phyloP scores from a whole-genome alignment of 2,113 vertebrate genomes.

The Cnemophilus loriae region DNA sequence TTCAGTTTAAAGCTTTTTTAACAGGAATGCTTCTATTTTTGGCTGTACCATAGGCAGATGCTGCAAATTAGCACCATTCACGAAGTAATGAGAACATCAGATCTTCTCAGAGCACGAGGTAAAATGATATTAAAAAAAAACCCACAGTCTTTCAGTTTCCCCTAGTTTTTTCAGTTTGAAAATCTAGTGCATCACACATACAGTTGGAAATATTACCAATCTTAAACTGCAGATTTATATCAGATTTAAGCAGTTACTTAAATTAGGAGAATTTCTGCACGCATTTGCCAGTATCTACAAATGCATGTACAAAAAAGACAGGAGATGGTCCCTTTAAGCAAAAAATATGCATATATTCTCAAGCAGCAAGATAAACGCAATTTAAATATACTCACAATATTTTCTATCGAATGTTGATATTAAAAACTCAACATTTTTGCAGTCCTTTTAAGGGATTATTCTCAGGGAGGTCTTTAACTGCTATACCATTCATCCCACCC shows the following conservation, averaged over 20 bases:
- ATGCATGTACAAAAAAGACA: background rate
- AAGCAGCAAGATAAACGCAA: background rate
- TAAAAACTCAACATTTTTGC: background rate
- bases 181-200: background rate
- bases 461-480: background rate
- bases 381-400: background rate
- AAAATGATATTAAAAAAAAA: background rate
- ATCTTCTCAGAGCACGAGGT: background rate
- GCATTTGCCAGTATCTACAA: background rate
- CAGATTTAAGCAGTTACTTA: background rate
- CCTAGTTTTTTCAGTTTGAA: background rate
- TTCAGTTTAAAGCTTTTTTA: background rate
- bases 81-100: background rate
- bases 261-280: background rate
- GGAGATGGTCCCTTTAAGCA: background rate
- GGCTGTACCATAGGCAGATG: background rate
- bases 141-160: background rate
- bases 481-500: background rate
- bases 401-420: background rate
- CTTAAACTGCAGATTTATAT: background rate
- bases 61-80: slow-evolving; percentile 26
- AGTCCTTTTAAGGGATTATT: background rate
- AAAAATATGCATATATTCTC: background rate
- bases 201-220: background rate
- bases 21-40: background rate